A percentile compares a stretch with the other conserved stretches of the same genome.
phyloP scores from a whole-genome alignment of 1,140 invertebrate genomes.

The Lepidurus couesii region DNA sequence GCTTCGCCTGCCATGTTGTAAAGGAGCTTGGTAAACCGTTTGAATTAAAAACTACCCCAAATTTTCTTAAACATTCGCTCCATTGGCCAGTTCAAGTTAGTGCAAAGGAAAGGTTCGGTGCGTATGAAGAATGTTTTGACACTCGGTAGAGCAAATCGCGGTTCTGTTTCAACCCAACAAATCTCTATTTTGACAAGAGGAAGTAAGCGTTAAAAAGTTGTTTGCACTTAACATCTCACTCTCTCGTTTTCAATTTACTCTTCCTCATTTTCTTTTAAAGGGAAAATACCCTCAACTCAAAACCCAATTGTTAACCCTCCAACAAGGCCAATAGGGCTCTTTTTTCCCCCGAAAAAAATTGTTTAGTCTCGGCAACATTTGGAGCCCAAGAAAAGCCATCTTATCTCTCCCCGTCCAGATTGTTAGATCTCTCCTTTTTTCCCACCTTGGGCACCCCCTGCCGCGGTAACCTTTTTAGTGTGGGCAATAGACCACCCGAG shows the following conservation, averaged over 20 bases:
- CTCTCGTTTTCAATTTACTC: neutral
- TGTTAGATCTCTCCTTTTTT: neutral
- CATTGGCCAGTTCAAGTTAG: too few species aligned
- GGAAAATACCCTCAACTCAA: too few species aligned
- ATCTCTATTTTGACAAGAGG: constrained; percentile 13
- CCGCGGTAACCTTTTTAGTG: constrained; percentile 6
- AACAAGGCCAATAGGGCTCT: too few species aligned
- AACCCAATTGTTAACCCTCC: too few species aligned
- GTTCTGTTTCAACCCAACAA: neutral
- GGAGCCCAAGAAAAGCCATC: neutral
- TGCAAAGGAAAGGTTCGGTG: neutral
- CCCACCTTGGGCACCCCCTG: neutral
- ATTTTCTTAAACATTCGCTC: too few species aligned
- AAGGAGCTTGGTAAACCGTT: too few species aligned
- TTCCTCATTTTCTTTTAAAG: too few species aligned
- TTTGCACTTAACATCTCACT: constrained; percentile 15
- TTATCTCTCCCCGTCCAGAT: neutral
- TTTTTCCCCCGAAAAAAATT: too few species aligned
- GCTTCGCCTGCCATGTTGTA: too few species aligned
- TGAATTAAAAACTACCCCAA: too few species aligned
- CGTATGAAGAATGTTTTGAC: neutral
- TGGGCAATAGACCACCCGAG: constrained; percentile 12
- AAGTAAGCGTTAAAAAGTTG: neutral
- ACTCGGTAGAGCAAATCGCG: neutral
- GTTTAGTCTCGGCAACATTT: too few species aligned